Base-by-base conservation (phyloP, 2,797 vertebrate species). In the Enteromius viviparus region DNA sequence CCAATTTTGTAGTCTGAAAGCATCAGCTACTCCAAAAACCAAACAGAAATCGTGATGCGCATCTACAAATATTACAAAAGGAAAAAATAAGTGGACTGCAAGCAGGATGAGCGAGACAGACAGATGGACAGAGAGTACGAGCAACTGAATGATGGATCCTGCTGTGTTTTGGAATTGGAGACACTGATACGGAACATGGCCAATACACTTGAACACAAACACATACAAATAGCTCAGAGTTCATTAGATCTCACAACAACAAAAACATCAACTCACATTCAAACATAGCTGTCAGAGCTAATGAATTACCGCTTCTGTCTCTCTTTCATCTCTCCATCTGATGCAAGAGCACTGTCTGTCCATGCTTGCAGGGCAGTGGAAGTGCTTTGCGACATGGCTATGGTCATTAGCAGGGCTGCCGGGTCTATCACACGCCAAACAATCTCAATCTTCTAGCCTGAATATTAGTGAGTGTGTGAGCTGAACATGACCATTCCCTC, bases 351-450 rank as follows among this genome's bases (percentile, higher is more conserved):
- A 40, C 72, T 26, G 26, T 26, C 26, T 26, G 26, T 26, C 26
- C 80, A 79, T 71, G 29, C 51, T 26, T 37, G 72, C 32, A 66
- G 40, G 79, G 65, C 45, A 37, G 42, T 34, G 29, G 47, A 78
- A 82, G 79, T 64, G 19, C 53, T 85, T 78, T 72, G 53, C 15
- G n/a, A 21, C 81, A 42, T 84, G 89, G 85, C 92, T 87, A 49
- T 71, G 91, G 89, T 91, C 87, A 90, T 93, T 90, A 91, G 86
- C 87, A 74, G 85, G 85, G 87, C 84, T 91, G 78, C 84, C 53
- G 84, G 88, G 84, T 90, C 88, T 90, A 93, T 91, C 74, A 87
- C 85, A 86, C 85, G 86, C 81, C 87, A 89, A 88, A 90, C 87
- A 83, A 85, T 86, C 88, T 91, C 84, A 72, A 68, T 85, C 78